phyloP scores from a whole-genome alignment of 2,888 invertebrate genomes.

The Leucophenga maculata region DNA sequence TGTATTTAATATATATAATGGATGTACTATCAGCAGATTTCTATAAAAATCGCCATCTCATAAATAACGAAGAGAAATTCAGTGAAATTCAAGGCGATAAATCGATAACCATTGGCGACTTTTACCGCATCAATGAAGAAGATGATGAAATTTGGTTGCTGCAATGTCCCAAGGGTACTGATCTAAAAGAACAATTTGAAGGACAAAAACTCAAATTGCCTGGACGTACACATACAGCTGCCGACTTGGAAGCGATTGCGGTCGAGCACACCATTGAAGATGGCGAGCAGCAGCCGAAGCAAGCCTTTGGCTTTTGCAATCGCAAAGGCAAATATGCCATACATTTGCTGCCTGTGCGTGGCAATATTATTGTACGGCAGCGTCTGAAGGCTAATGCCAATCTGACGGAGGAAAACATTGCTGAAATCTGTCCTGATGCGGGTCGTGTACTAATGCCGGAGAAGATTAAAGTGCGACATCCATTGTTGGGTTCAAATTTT shows the following conservation, averaged over 20 bases:
- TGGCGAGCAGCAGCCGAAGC: conserved; percentile 29
- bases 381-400: conserved; percentile 43
- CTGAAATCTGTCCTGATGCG: conserved; percentile 28
- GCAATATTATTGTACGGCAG: conserved; percentile 52
- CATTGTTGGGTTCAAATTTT: conserved; percentile 55
- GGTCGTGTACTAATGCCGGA: conserved; percentile 48
- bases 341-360: conserved; percentile 49
- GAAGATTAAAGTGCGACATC: conserved; percentile 56
- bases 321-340: conserved; percentile 46
- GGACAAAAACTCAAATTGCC: conserved; percentile 56
- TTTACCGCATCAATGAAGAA: conserved; percentile 43
- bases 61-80: background rate
- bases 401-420: conserved; percentile 37
- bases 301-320: conserved; percentile 50
- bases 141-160: conserved; percentile 60
- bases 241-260: conserved; percentile 49
- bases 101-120: conserved; percentile 41
- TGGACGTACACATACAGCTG: conserved; percentile 46
- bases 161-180: conserved; percentile 54
- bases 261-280: conserved; percentile 39
- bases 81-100: conserved; percentile 18
- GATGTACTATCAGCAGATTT: background rate
- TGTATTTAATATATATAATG: background rate
- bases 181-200: conserved; percentile 40
- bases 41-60: background rate